Conservation (phyloP, 1,140 invertebrate genomes). For the Harlomillsia oculata region DNA sequence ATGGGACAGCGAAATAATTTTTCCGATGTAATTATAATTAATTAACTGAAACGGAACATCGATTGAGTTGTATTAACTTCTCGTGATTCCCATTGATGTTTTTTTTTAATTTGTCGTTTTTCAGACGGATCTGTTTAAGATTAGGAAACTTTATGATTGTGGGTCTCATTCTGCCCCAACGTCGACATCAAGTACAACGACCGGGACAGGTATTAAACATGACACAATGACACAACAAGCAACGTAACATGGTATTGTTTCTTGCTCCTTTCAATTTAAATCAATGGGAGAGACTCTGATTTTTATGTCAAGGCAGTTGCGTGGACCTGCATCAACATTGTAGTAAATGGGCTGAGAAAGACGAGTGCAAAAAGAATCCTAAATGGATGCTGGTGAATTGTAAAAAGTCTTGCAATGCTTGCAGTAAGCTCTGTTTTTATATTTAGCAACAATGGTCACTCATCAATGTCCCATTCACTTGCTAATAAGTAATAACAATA, state of each 20-base stretch:
- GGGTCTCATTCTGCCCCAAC: neutral
- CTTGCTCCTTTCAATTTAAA: neutral
- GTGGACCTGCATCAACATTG: slow-evolving; percentile 35
- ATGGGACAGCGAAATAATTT: slow-evolving; percentile 46
- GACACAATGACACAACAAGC: neutral
- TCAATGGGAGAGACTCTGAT: neutral
- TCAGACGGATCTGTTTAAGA: slow-evolving; percentile 35
- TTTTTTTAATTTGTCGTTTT: neutral
- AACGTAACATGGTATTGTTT: neutral
- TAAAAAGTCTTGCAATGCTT: slow-evolving; percentile 41
- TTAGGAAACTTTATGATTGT: slow-evolving; percentile 36
- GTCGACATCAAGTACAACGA: too few relatives aligned
- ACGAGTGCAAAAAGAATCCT: slow-evolving; percentile 34
- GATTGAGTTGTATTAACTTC: neutral
- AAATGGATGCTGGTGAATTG: slow-evolving; percentile 38
- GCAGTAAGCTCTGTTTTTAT: slow-evolving; percentile 38
- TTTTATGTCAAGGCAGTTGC: slow-evolving; percentile 22
- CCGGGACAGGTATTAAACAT: too few relatives aligned
- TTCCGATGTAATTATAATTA: slow-evolving; percentile 33
- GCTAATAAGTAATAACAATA: too few relatives aligned
- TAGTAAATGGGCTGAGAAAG: slow-evolving; percentile 29
- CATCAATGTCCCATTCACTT: too few relatives aligned
- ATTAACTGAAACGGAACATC: slow-evolving; percentile 1
- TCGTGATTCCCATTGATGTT: neutral
- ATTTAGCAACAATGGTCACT: too few relatives aligned